Evolutionary conservation across 1,140 invertebrate genomes (phyloP).

Genomic region (Bombus terrestris): DNA sequence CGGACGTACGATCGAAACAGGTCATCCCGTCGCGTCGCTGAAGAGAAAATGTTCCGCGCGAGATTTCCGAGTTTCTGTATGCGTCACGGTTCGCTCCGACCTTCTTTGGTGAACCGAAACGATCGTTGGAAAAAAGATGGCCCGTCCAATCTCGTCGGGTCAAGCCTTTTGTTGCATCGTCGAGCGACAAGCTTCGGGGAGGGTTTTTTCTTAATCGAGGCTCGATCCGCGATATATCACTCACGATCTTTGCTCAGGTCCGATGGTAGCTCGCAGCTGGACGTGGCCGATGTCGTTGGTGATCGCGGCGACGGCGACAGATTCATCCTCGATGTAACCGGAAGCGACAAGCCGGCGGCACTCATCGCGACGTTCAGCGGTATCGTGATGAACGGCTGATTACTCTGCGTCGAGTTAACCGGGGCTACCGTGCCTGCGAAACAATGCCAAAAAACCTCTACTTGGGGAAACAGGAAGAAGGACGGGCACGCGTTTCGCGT

Average conservation of each 20-base stretch:
- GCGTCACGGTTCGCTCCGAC: neutral
- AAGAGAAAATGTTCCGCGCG: neutral
- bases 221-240: slow-evolving; percentile 50
- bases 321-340: slow-evolving; percentile 74
- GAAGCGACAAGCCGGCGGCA: slow-evolving; percentile 76
- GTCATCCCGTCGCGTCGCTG: neutral
- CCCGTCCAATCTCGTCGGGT: slow-evolving; percentile 10
- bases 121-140: neutral
- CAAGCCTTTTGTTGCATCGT: neutral
- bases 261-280: slow-evolving; percentile 75
- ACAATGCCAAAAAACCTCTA: slow-evolving; percentile 43
- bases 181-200: slow-evolving; percentile 6
- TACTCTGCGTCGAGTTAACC: slow-evolving; percentile 75
- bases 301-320: slow-evolving; percentile 69
- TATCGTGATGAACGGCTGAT: slow-evolving; percentile 80
- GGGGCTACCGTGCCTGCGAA: slow-evolving; percentile 71
- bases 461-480: slow-evolving; percentile 33
- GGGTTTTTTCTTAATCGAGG: slow-evolving; percentile 20
- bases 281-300: slow-evolving; percentile 61
- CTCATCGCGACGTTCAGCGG: slow-evolving; percentile 79
- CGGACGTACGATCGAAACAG: neutral
- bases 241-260: slow-evolving; percentile 79
- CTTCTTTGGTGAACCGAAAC: neutral
- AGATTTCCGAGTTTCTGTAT: neutral
- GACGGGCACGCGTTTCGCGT: neutral